Evolutionary conservation across 2,113 vertebrate genomes (phyloP).

Genomic region (Murina feae): DNA sequence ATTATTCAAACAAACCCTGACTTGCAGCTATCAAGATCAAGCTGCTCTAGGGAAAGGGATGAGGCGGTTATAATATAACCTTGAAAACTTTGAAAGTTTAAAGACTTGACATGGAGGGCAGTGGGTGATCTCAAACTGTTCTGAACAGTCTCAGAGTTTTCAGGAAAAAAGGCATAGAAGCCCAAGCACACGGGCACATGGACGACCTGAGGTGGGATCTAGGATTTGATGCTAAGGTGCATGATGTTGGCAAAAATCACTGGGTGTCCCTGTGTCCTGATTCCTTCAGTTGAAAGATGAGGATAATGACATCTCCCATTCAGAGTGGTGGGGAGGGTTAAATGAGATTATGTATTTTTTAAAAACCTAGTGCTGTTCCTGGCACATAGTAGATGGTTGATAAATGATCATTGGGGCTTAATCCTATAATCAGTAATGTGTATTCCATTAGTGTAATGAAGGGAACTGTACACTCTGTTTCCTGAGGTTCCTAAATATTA

Average conservation of each 20-base stretch:
- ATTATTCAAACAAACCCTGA: constrained; percentile 71
- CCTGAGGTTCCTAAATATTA: background rate
- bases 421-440: background rate
- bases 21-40: constrained; percentile 52
- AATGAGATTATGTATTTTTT: constrained; percentile 42
- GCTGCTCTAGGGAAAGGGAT: constrained; percentile 28
- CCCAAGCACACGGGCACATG: background rate
- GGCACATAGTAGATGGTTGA: background rate
- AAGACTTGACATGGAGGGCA: constrained; percentile 40
- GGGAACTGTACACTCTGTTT: background rate
- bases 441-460: background rate
- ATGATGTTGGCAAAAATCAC: background rate
- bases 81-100: constrained; percentile 64
- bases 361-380: background rate
- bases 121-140: background rate
- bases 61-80: constrained; percentile 30
- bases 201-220: background rate
- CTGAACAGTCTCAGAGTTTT: background rate
- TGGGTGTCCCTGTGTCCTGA: background rate
- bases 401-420: background rate
- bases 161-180: background rate
- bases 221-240: background rate
- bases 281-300: constrained; percentile 10
- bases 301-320: background rate
- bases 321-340: background rate